Percentiles rank a stretch among this genome's conserved stretches.
These are phyloP conservation scores for Tigriopus japonicus DNA, from an alignment of 1,140 invertebrate species.

Conservation along the genomic window DNA sequence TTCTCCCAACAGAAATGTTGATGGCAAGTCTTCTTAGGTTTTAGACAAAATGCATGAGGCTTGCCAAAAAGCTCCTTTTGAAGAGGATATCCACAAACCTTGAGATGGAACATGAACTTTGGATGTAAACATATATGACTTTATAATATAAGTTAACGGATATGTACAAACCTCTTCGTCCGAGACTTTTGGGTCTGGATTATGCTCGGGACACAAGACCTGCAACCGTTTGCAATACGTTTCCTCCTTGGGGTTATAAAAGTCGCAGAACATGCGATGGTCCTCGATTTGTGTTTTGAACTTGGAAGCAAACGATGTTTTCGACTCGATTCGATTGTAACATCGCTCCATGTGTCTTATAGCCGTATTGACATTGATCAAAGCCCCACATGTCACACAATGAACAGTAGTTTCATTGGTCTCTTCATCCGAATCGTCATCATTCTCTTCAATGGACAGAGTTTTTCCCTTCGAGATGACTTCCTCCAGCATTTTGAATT, in stretches of 20 bases:
- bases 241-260: constrained; percentile 65
- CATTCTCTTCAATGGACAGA: constrained; percentile 38
- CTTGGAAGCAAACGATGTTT: constrained; percentile 85
- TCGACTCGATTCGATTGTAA: constrained; percentile 91
- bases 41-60: constrained; percentile 61
- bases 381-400: constrained; percentile 89
- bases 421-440: constrained; percentile 46
- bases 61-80: constrained; percentile 6
- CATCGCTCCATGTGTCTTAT: constrained; percentile 89
- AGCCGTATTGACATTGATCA: constrained; percentile 55
- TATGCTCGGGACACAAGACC: constrained; percentile 92
- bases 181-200: constrained; percentile 76
- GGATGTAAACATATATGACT: neutral
- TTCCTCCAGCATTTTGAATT: constrained; percentile 35
- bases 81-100: constrained; percentile 14
- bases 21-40: constrained; percentile 72
- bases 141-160: neutral
- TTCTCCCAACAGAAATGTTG: constrained; percentile 94
- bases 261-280: constrained; percentile 93
- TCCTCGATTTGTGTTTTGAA: constrained; percentile 86
- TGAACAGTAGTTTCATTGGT: constrained; percentile 50
- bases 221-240: constrained; percentile 91
- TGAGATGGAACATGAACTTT: neutral
- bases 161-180: neutral
- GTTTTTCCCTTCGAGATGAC: constrained; percentile 47